These are phyloP conservation scores for Pseudopleuronectes americanus DNA, from an alignment of 2,797 vertebrate species.

Conservation along the genomic window DNA sequence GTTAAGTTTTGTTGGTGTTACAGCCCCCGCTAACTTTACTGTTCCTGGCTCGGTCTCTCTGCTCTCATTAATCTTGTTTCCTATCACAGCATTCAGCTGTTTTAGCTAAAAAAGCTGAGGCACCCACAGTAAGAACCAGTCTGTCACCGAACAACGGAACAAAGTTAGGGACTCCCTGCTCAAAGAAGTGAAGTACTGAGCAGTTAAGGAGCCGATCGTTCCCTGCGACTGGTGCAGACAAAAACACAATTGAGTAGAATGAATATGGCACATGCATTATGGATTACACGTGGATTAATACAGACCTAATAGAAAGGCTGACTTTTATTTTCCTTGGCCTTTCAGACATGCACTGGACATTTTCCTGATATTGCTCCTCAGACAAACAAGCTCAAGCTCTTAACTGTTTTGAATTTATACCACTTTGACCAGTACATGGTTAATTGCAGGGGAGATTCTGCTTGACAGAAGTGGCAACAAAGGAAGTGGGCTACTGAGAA, in stretches of 20 bases:
- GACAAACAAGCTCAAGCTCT: no score
- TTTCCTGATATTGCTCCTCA: no score
- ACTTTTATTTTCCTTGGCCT: no score
- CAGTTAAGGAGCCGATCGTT: neutral
- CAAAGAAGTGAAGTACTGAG: neutral
- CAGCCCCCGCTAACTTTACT: neutral
- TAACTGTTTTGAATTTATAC: no score
- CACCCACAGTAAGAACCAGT: neutral
- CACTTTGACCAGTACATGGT: no score
- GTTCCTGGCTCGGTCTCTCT: neutral
- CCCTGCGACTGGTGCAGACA: neutral
- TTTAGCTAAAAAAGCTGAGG: constrained; percentile 1
- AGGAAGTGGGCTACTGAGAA: no score
- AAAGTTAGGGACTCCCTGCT: neutral
- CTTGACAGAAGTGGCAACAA: no score
- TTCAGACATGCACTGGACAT: no score
- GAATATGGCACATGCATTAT: neutral
- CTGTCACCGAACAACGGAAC: neutral
- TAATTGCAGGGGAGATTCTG: no score
- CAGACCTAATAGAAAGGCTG: neutral
- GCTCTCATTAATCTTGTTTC: neutral
- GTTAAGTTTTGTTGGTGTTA: neutral
- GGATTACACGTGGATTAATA: neutral
- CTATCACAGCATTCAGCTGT: constrained; percentile 2
- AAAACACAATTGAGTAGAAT: neutral